phyloP scores from a whole-genome alignment of 2,888 invertebrate genomes.

The Pasiphila rectangulata region DNA sequence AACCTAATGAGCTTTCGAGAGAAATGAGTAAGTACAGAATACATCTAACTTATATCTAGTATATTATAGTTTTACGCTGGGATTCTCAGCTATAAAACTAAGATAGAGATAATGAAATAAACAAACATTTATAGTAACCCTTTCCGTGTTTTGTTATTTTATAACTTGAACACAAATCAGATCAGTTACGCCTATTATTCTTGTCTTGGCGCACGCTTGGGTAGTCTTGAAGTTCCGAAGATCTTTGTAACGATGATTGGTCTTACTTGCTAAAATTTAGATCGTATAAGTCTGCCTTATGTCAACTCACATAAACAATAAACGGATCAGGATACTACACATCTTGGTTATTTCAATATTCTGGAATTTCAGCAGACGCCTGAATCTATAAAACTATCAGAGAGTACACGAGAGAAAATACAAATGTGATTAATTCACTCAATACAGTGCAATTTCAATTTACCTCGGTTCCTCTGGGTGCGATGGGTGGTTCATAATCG shows the following conservation, averaged over 20 bases:
- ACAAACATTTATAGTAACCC: not conserved
- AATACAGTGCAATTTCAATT: slow-evolving; percentile 68
- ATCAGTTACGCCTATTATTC: too few relatives aligned
- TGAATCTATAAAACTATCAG: slow-evolving; percentile 3
- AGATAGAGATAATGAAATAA: not conserved
- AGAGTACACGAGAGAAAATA: slow-evolving; percentile 29
- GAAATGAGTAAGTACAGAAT: slow-evolving; percentile 38
- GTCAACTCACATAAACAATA: not conserved
- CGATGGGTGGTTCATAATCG: slow-evolving; percentile 49
- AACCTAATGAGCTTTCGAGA: slow-evolving; percentile 51
- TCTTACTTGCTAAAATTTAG: too few relatives aligned
- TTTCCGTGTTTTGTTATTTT: not conserved
- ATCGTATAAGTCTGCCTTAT: not conserved
- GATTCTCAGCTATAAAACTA: slow-evolving; percentile 12
- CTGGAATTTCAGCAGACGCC: not conserved
- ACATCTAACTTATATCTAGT: slow-evolving; percentile 29
- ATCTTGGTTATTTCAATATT: not conserved
- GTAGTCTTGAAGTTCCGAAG: too few relatives aligned
- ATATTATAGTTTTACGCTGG: slow-evolving; percentile 17
- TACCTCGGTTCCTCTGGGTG: slow-evolving; percentile 72
- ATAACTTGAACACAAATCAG: too few relatives aligned
- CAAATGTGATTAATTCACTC: slow-evolving; percentile 52
- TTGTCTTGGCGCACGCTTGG: too few relatives aligned
- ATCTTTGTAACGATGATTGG: too few relatives aligned
- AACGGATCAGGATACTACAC: not conserved